Percentiles rank a stretch among this genome's conserved stretches.
Evolutionary conservation across 2,888 invertebrate species (phyloP).

Genomic region (Octonoba sinensis): DNA sequence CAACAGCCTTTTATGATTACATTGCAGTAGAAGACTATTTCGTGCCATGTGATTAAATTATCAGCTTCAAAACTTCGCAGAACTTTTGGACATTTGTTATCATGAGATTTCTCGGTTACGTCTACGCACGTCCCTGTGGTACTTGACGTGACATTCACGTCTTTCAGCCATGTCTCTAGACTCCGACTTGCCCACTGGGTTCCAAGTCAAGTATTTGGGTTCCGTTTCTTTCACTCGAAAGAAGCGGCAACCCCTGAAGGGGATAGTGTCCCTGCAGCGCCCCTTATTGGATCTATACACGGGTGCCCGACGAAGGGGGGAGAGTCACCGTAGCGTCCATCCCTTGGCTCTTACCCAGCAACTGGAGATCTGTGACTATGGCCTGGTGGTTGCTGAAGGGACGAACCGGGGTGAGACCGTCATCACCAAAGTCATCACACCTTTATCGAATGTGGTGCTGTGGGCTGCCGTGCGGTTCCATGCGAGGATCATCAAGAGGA

Average conservation of each 20-base stretch:
- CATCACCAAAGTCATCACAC: slow-evolving; percentile 66
- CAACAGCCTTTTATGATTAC: too few relatives aligned
- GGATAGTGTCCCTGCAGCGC: slow-evolving; percentile 63
- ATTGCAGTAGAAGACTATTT: too few relatives aligned
- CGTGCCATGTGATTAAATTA: too few relatives aligned
- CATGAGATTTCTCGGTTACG: neutral
- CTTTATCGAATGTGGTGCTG: slow-evolving; percentile 64
- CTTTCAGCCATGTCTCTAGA: slow-evolving; percentile 43
- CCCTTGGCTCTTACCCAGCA: slow-evolving; percentile 63
- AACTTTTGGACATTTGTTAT: neutral
- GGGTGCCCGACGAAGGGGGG: slow-evolving; percentile 62
- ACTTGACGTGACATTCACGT: too few relatives aligned
- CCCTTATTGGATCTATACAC: slow-evolving; percentile 65
- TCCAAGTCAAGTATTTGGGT: slow-evolving; percentile 64
- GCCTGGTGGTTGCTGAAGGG: slow-evolving; percentile 65
- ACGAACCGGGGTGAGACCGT: slow-evolving; percentile 45
- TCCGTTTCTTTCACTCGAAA: slow-evolving; percentile 55
- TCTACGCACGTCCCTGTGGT: too few relatives aligned
- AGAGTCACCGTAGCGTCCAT: slow-evolving; percentile 67
- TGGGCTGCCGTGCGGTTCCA: slow-evolving; percentile 66
- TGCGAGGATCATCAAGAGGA: slow-evolving; percentile 53
- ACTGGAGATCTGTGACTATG: slow-evolving; percentile 64
- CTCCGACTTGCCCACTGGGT: slow-evolving; percentile 43
- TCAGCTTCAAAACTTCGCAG: neutral
- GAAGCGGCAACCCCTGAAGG: slow-evolving; percentile 53